These are phyloP conservation scores for Aplodontia rufa DNA, from an alignment of 2,113 vertebrate species.

Conservation along the genomic window DNA sequence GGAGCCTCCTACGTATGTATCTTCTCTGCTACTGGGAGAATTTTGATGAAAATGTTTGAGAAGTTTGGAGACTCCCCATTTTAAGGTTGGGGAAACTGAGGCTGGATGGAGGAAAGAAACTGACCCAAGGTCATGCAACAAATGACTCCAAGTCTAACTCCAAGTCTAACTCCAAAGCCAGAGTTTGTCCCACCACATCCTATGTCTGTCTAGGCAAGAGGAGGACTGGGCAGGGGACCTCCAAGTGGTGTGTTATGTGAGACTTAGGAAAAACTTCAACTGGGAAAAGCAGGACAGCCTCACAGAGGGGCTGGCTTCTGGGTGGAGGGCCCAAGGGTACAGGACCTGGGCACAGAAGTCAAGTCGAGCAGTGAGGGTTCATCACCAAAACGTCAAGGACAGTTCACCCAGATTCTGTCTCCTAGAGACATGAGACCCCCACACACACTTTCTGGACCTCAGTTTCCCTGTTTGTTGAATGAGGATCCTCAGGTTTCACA, in stretches of 20 bases:
- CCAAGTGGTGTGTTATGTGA: background rate
- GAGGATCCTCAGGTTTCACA: background rate
- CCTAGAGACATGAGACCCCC: background rate
- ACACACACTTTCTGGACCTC: background rate
- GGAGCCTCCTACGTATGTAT: background rate
- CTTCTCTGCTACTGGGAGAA: background rate
- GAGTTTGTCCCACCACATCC: background rate
- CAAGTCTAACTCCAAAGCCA: background rate
- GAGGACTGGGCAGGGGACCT: background rate
- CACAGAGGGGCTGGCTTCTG: background rate
- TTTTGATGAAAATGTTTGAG: conserved; percentile 1
- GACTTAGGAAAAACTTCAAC: background rate
- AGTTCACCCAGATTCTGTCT: background rate
- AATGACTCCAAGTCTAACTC: background rate
- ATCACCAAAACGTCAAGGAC: background rate
- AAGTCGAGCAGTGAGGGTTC: background rate
- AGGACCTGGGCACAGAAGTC: background rate
- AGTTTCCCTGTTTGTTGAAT: background rate
- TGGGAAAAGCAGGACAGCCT: background rate
- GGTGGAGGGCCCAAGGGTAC: background rate
- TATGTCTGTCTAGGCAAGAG: background rate
- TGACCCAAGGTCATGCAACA: too few relatives aligned
- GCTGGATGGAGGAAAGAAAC: background rate
- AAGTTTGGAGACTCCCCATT: background rate
- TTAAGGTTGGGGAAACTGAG: conserved; percentile 1